Evolutionary conservation across 2,797 vertebrate species (phyloP).

Genomic region (Galago senegalensis): DNA sequence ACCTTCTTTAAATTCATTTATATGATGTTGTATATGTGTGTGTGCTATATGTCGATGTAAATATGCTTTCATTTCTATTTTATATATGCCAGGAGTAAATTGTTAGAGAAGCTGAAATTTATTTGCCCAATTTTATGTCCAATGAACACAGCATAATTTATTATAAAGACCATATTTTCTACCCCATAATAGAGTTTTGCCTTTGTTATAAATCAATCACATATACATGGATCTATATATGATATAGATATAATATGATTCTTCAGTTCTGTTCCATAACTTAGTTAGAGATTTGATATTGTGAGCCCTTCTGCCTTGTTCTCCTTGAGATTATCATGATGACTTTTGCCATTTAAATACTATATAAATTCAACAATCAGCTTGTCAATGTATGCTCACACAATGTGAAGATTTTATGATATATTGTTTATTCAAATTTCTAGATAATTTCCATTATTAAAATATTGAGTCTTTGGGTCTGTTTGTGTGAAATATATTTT

Average conservation of each 20-base stretch:
- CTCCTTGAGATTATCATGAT: not conserved
- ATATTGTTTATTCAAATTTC: not conserved
- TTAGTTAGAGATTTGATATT: not conserved
- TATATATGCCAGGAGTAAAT: not conserved
- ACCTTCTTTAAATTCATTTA: not conserved
- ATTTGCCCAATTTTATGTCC: not conserved
- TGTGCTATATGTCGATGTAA: not conserved
- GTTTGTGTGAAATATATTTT: not conserved
- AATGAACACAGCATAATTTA: not conserved
- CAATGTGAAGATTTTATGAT: not conserved
- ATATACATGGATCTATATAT: not conserved
- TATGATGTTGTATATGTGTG: not conserved
- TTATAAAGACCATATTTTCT: not conserved
- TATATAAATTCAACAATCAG: not conserved
- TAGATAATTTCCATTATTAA: not conserved
- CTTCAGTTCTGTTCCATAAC: not conserved
- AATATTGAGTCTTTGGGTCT: not conserved
- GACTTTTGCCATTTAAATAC: not conserved
- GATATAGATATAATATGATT: not conserved
- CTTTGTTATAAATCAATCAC: not conserved
- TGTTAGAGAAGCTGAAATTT: not conserved
- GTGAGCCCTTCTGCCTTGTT: not conserved
- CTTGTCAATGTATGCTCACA: not conserved
- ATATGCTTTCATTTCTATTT: not conserved
- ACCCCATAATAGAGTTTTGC: accelerated